phyloP scores from a whole-genome alignment of 2,888 invertebrate genomes.

The Caenorhabditis parvicauda region DNA sequence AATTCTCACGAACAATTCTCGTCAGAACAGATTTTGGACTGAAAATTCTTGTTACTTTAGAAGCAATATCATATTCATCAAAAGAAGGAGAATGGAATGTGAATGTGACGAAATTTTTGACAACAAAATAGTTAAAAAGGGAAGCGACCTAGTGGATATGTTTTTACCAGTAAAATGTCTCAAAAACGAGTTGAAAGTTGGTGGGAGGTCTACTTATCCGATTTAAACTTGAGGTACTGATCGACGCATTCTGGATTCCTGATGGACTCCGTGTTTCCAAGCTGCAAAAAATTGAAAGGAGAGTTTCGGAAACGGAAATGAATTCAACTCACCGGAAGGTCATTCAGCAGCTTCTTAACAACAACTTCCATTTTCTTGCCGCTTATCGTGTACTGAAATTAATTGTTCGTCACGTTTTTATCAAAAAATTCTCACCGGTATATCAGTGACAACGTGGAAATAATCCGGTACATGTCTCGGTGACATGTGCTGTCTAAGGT shows the following conservation, averaged over 20 bases:
- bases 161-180: too few relatives aligned
- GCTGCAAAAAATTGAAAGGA: constrained; percentile 50
- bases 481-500: constrained; percentile 65
- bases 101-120: too few relatives aligned
- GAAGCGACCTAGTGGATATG: too few relatives aligned
- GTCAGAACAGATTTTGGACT: too few relatives aligned
- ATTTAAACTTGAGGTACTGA: constrained; percentile 27
- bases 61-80: too few relatives aligned
- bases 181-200: too few relatives aligned
- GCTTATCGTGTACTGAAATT: constrained; percentile 68
- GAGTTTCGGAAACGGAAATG: not conserved
- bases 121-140: too few relatives aligned
- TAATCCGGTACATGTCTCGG: constrained; percentile 68
- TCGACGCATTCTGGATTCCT: constrained; percentile 65
- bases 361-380: constrained; percentile 71
- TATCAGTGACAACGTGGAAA: constrained; percentile 66
- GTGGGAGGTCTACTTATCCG: too few relatives aligned
- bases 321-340: constrained; percentile 63
- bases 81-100: too few relatives aligned
- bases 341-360: constrained; percentile 67
- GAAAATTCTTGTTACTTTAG: too few relatives aligned
- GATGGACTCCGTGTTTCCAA: constrained; percentile 66
- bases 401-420: not conserved
- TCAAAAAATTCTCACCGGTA: constrained; percentile 63
- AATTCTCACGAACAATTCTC: too few relatives aligned